A percentile compares a stretch with the other conserved stretches of the same genome.
Conservation (phyloP, 2,888 invertebrate genomes). For the Megalurothrips usitatus region DNA sequence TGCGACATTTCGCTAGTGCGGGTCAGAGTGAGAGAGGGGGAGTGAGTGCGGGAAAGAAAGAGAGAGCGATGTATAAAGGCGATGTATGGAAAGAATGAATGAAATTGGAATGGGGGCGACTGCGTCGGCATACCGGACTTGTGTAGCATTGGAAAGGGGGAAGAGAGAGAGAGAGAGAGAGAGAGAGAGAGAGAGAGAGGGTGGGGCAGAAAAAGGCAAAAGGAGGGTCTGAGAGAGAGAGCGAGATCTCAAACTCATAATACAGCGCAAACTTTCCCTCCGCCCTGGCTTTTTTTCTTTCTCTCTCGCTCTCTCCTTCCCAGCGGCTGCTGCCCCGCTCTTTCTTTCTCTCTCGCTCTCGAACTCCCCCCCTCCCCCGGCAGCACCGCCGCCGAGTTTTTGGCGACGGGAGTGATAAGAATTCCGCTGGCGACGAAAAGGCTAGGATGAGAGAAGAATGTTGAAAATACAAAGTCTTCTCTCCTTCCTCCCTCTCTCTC, state of each 20-base stretch:
- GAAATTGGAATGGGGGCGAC: neutral
- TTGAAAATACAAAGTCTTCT: slow-evolving; percentile 24
- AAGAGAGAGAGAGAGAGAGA: neutral
- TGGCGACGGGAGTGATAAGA: slow-evolving; percentile 24
- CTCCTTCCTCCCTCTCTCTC: neutral
- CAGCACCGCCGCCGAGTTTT: neutral
- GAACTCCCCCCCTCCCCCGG: too few species aligned
- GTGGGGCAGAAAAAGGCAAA: neutral
- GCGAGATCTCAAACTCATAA: slow-evolving; percentile 26
- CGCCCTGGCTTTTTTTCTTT: neutral
- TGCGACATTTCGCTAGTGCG: neutral
- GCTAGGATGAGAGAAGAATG: slow-evolving; percentile 24
- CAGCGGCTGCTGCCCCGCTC: neutral
- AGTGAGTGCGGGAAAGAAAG: neutral
- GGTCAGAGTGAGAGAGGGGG: too few species aligned
- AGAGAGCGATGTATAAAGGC: neutral
- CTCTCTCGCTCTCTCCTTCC: neutral
- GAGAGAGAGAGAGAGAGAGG: neutral
- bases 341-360: neutral
- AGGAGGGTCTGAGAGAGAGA: neutral
- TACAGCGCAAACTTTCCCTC: slow-evolving; percentile 26
- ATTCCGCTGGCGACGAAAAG: slow-evolving; percentile 24
- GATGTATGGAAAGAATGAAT: neutral
- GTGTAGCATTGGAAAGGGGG: neutral
- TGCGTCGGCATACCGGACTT: neutral